Evolutionary conservation across 1,140 invertebrate genomes (phyloP).

Genomic region (Teleopsis dalmanni): DNA sequence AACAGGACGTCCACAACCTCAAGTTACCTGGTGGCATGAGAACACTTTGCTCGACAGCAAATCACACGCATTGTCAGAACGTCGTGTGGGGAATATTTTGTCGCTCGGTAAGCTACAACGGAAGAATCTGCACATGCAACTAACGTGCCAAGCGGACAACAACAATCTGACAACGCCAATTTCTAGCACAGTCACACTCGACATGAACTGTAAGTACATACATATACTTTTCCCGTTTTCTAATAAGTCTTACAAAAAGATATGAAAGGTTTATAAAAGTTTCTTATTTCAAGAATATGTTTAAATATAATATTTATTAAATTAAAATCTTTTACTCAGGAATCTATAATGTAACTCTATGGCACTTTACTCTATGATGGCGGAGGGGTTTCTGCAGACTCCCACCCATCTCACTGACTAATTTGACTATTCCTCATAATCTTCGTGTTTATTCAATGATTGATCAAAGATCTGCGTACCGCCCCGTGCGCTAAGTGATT

Average conservation of each 20-base stretch:
- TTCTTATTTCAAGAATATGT: background rate
- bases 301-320: background rate
- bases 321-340: background rate
- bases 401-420: too few species aligned
- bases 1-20: slow-evolving; percentile 66
- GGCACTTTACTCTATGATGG: background rate
- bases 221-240: too few species aligned
- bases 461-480: too few species aligned
- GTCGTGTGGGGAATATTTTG: slow-evolving; percentile 60
- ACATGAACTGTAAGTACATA: slow-evolving; percentile 79
- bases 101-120: slow-evolving; percentile 57
- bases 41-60: slow-evolving; percentile 67
- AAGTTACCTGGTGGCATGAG: slow-evolving; percentile 79
- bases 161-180: slow-evolving; percentile 68
- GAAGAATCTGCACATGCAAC: slow-evolving; percentile 57
- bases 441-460: too few species aligned
- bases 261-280: background rate
- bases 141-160: slow-evolving; percentile 70
- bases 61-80: slow-evolving; percentile 53
- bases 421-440: too few species aligned
- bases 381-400: too few species aligned
- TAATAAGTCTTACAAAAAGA: too few species aligned
- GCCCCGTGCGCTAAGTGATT: too few species aligned
- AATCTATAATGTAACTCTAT: background rate
- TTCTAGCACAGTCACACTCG: slow-evolving; percentile 63